These are phyloP conservation scores for Tupaia chinensis DNA, from an alignment of 2,113 vertebrate species.

Conservation along the genomic window DNA sequence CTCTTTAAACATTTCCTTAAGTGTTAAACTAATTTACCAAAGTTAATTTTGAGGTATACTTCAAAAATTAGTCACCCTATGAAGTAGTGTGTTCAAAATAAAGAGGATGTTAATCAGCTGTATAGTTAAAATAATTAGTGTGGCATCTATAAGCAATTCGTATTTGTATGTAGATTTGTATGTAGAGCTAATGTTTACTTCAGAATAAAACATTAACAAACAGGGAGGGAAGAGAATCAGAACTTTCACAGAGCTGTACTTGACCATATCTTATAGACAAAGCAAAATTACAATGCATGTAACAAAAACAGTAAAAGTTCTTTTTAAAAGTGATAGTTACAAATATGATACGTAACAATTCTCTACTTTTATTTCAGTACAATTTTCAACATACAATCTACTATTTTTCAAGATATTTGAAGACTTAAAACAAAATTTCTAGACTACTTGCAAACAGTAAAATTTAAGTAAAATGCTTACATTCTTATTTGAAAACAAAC, in stretches of 20 bases:
- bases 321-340: conserved; percentile 89
- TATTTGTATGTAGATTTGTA: conserved; percentile 82
- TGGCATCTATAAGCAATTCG: conserved; percentile 81
- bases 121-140: conserved; percentile 79
- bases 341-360: conserved; percentile 88
- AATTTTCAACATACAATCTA: conserved; percentile 90
- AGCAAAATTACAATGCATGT: conserved; percentile 90
- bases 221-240: conserved; percentile 87
- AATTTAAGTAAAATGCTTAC: conserved; percentile 92
- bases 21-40: conserved; percentile 58
- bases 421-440: conserved; percentile 89
- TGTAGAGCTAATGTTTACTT: conserved; percentile 89
- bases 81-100: conserved; percentile 76
- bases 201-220: conserved; percentile 87
- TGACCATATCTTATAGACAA: conserved; percentile 89
- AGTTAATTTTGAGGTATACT: conserved; percentile 66
- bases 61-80: conserved; percentile 80
- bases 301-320: conserved; percentile 91
- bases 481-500: conserved; percentile 89
- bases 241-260: conserved; percentile 88
- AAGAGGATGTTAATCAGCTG: conserved; percentile 76
- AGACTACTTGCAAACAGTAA: conserved; percentile 91
- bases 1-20: conserved; percentile 54
- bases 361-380: conserved; percentile 89
- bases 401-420: conserved; percentile 88